Evolutionary conservation across 2,113 vertebrate genomes (phyloP).

Genomic region (Oxyura jamaicensis): DNA sequence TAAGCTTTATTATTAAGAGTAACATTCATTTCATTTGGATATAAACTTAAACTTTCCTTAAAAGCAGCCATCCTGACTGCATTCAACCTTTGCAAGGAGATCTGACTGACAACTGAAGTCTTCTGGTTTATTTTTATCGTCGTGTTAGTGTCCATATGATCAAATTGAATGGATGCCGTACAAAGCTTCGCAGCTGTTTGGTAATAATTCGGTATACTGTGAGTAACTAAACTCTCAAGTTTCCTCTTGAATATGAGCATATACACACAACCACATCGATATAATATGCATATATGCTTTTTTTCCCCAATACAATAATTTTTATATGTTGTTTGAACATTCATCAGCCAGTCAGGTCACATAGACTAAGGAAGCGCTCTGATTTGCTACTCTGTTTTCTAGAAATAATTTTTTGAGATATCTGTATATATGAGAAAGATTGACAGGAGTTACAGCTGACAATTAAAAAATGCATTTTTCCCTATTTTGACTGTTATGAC

Average conservation of each 20-base stretch:
- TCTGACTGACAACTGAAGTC: background rate
- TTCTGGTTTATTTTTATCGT: background rate
- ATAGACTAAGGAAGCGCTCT: background rate
- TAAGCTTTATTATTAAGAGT: background rate
- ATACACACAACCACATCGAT: too few relatives aligned
- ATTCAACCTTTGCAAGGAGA: background rate
- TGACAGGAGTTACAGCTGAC: background rate
- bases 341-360: background rate
- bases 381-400: background rate
- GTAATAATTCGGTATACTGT: background rate
- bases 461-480: background rate
- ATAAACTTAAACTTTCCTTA: background rate
- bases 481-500: background rate
- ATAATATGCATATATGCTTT: too few relatives aligned
- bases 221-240: background rate
- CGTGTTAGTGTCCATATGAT: background rate
- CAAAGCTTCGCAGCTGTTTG: background rate
- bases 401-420: background rate
- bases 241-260: background rate
- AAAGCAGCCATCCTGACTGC: background rate
- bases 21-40: background rate
- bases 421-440: background rate
- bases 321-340: background rate
- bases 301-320: background rate
- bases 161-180: background rate